Base-by-base conservation (phyloP, 2,797 vertebrate species). In the Anguilla pacifica region DNA sequence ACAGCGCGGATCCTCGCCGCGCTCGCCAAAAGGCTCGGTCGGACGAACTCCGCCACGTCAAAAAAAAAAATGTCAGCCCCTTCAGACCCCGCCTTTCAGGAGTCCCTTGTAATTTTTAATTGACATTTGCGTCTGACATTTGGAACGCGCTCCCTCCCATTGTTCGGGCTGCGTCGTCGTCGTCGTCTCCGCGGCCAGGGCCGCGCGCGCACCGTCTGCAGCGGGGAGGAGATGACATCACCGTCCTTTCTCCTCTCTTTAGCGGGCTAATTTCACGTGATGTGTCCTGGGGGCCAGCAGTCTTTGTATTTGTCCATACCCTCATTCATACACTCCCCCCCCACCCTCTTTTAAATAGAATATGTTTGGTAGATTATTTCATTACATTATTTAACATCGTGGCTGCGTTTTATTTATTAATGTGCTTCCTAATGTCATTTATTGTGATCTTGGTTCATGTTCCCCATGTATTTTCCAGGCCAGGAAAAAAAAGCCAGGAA, bases 51-150 rank as follows among this genome's bases (percentile, higher is more conserved):
- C 91, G 91, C 92, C 94, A 92, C 96, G 96, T 96, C 96, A 31
- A 96, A 94, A 61, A 67, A 67, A 67, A 96, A 94, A 94, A 93
- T 95, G 94, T 97, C 96, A 96, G 91, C 93, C 95, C 94, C 94
- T 93, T 94, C 94, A 96, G 92, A 95, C 93, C 92, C 94, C 95
- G 94, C 95, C 95, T 97, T 97, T 97, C 95, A 96, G 93, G 94
- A 95, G 94, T 94, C 92, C 93, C 95, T 93, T 96, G 95, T 97
- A 96, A 96, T 97, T 97, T 97, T 97, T 97, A 97, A 97, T 97
- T 97, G 97, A 96, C 96, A 97, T 97, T 97, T 97, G 95, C 96
- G 94, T 96, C 95, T 97, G 96, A 96, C 96, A 97, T 96, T 97
- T 97, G 93, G 94, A 96, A 93, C 95, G 93, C 93, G 93, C 92